Base-by-base conservation (phyloP, 2,888 invertebrate genomes). In the Noctua janthe region DNA sequence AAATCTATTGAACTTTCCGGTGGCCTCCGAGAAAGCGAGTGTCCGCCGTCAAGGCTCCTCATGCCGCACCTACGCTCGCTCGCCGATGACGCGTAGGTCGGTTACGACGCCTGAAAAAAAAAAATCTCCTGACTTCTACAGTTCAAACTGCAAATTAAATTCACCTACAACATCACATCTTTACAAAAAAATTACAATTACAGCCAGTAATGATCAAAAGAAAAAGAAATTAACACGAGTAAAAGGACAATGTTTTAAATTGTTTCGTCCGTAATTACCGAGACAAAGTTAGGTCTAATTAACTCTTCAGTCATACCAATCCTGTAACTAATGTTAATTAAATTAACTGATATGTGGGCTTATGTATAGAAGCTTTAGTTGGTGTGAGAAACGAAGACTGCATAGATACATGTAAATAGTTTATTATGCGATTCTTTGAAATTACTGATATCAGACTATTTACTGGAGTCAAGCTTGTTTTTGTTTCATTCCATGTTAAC, bases 251-350 rank as follows among this genome's bases (percentile, higher is more conserved):
- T 47, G 20, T 69, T 83, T 69, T 51, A 39, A 83, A 79, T 82
- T 64, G 47, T 76, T 83, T 80, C n/a, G 43, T 43, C 47, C 39
- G 54, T 71, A 51, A 71, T 73, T 76, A 74, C 54, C 17, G 39
- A 20, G n/a, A 72, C 69, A 64, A 64, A 83, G 29, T 83, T 47
- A 2, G 13, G n/a, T 7, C 43, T 83, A 75, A 83, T 79, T 83
- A 83, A 66, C 49, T 66, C 59, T 8, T 47, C 17, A 59, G 72
- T 59, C 20, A 59, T 76, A 80, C 43, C 56, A 70, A 66, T 69
- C 64, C 39, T 51, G n/a, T 59, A n/a, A 17, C 29, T 7, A 73
- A 72, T 74, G 35, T 66, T 73, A 70, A 75, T 80, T 75, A 59
- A 0, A 49, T 75, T 78, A 82, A 56, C 35, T 56, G n/a, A 17